phyloP scores from a whole-genome alignment of 2,888 invertebrate species.

The Scaptomyza polygonia region DNA sequence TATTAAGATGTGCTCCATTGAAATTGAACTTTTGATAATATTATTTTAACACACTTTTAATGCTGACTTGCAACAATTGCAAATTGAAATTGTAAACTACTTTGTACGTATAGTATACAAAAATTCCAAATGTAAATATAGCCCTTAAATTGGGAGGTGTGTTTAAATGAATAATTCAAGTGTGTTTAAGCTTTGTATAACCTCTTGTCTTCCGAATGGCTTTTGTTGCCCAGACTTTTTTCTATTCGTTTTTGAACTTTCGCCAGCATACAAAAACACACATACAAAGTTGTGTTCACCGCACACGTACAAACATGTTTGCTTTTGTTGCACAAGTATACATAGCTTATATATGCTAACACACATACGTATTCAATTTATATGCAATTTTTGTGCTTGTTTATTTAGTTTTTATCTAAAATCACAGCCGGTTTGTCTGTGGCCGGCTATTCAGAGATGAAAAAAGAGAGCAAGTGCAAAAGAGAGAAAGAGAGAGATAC shows the following conservation, averaged over 20 bases:
- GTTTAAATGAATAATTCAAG: constrained; percentile 53
- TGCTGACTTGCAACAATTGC: constrained; percentile 49
- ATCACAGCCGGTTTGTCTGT: constrained; percentile 46
- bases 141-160: constrained; percentile 21
- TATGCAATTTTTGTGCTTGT: constrained; percentile 66
- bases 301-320: constrained; percentile 1
- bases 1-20: neutral
- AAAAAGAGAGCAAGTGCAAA: constrained; percentile 14
- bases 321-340: neutral
- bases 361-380: constrained; percentile 44
- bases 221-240: constrained; percentile 27
- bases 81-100: constrained; percentile 13
- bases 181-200: constrained; percentile 49
- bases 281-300: constrained; percentile 7
- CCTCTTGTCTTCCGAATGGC: constrained; percentile 27
- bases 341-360: constrained; percentile 8
- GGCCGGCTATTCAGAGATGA: constrained; percentile 23
- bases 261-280: constrained; percentile 52
- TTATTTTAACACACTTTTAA: constrained; percentile 24
- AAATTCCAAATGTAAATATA: constrained; percentile 30
- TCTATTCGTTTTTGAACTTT: constrained; percentile 61
- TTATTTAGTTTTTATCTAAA: constrained; percentile 46
- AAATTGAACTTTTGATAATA: constrained; percentile 11
- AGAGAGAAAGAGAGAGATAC: constrained; percentile 11
- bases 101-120: neutral